phyloP scores from a whole-genome alignment of 2,797 vertebrate genomes.

The Sylvilagus floridanus region DNA sequence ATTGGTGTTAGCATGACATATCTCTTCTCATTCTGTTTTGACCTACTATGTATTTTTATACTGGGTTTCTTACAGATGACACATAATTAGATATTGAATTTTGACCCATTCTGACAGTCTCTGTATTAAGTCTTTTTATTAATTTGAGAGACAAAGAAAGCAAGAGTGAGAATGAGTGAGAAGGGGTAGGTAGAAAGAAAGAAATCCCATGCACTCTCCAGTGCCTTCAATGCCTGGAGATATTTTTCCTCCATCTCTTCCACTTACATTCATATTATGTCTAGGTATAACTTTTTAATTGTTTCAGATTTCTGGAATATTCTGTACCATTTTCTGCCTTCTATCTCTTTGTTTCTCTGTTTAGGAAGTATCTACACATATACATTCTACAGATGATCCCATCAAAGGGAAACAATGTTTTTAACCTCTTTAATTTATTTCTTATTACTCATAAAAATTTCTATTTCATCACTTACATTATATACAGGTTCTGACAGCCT shows the following conservation, averaged over 20 bases:
- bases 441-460: not conserved
- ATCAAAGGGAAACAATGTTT: not conserved
- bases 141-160: too few species aligned
- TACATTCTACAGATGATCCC: not conserved
- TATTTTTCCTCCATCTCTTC: not conserved
- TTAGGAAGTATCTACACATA: not conserved
- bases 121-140: too few species aligned
- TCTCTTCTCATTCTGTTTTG: not conserved
- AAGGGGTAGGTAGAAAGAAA: too few species aligned
- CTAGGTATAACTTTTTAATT: not conserved
- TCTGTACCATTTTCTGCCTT: not conserved
- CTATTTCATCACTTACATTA: not conserved
- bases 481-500: not conserved
- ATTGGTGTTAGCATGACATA: not conserved
- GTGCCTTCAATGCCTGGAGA: too few species aligned
- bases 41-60: not conserved
- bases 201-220: too few species aligned
- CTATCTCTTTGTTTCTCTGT: not conserved
- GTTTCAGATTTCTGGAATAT: not conserved
- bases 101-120: not conserved
- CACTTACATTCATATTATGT: not conserved
- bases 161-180: too few species aligned
- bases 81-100: not conserved
- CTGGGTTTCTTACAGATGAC: not conserved
- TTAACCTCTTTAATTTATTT: not conserved